Evolutionary conservation across 1,140 invertebrate genomes (phyloP).

Genomic region (Stenopsyche tienmushanensis): DNA sequence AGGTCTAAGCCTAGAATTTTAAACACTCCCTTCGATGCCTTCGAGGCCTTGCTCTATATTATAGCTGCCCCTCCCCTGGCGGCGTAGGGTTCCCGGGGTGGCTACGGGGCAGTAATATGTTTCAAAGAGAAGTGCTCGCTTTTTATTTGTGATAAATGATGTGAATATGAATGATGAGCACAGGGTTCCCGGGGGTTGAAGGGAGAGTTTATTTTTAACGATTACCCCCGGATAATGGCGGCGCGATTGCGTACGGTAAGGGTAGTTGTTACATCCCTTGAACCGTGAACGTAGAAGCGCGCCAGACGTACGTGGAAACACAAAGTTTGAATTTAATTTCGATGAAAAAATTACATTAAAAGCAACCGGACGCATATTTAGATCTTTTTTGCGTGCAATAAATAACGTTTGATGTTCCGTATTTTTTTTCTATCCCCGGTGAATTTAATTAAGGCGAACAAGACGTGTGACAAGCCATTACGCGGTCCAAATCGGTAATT

Average conservation of each 20-base stretch:
- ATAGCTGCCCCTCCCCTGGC: neutral
- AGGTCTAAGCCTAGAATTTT: constrained; percentile 31
- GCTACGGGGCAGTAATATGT: constrained; percentile 36
- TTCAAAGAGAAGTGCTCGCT: constrained; percentile 40
- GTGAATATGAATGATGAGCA: constrained; percentile 41
- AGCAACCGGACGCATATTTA: neutral
- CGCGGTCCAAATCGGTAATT: too few species aligned
- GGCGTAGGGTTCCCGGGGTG: neutral
- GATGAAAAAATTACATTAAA: neutral
- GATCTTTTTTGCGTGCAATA: too few species aligned
- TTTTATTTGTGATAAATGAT: constrained; percentile 43
- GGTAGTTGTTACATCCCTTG: constrained; percentile 21
- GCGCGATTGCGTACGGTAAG: constrained; percentile 28
- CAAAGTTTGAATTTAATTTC: neutral
- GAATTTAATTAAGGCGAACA: too few species aligned
- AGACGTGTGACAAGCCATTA: too few species aligned
- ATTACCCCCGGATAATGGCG: constrained; percentile 35
- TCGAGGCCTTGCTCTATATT: neutral
- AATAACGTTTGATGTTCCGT: too few species aligned
- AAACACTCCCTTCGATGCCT: constrained; percentile 23
- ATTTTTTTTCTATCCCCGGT: too few species aligned
- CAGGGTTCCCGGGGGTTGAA: constrained; percentile 16
- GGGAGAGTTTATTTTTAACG: constrained; percentile 41
- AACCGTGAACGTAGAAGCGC: constrained; percentile 20
- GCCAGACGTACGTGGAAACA: neutral